phyloP scores from a whole-genome alignment of 2,888 invertebrate genomes.

The Tyria jacobaeae region DNA sequence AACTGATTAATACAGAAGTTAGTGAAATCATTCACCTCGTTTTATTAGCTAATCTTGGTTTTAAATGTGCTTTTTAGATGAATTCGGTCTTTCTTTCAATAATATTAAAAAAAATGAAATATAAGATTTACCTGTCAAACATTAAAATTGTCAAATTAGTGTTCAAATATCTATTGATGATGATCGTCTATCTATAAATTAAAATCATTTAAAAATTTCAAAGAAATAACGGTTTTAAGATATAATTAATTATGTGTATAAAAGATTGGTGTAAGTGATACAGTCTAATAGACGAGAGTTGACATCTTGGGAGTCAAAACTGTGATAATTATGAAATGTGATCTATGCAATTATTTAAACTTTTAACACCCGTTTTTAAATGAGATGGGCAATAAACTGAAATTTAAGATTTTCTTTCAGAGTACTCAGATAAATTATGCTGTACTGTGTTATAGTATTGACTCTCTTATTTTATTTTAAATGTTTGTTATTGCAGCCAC shows the following conservation, averaged over 20 bases:
- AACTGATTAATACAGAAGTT: conserved; percentile 44
- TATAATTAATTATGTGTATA: conserved; percentile 37
- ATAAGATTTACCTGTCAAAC: conserved; percentile 17
- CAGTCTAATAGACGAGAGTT: conserved; percentile 15
- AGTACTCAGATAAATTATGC: no score
- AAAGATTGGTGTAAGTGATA: conserved; percentile 16
- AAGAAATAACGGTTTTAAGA: conserved; percentile 37
- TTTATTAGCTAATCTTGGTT: conserved; percentile 19
- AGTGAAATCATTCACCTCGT: conserved; percentile 25
- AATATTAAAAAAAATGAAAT: conserved; percentile 16
- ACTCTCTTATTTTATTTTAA: conserved; percentile 40
- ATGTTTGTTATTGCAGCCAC: no score
- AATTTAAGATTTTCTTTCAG: no score
- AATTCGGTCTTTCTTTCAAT: conserved; percentile 18
- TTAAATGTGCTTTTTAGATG: conserved; percentile 33
- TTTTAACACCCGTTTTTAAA: conserved; percentile 53
- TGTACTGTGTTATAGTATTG: conserved; percentile 30
- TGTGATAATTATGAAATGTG: conserved; percentile 63
- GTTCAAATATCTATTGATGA: conserved; percentile 42
- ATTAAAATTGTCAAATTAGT: conserved; percentile 30
- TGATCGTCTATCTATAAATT: conserved; percentile 19
- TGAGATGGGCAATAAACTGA: conserved; percentile 61
- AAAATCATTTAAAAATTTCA: conserved; percentile 43
- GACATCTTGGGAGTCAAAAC: conserved; percentile 40
- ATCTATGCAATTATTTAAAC: conserved; percentile 65